Percentiles rank a stretch among this genome's conserved stretches.
Conservation (phyloP, 2,888 invertebrate genomes). For the Acronicta leporina region DNA sequence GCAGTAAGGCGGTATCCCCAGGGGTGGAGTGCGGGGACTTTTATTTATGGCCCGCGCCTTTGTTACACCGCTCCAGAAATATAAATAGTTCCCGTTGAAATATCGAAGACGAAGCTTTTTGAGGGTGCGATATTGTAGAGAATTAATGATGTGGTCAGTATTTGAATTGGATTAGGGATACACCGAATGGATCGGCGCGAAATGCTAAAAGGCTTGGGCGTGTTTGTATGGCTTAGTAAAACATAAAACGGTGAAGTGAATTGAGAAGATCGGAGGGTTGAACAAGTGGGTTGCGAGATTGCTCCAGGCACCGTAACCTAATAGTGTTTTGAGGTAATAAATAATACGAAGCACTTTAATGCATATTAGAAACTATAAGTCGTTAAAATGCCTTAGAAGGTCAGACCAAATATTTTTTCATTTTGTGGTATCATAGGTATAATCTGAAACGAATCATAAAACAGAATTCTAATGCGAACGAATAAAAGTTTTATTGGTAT, state of each 20-base stretch:
- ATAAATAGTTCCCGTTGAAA: constrained; percentile 88
- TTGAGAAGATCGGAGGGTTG: constrained; percentile 65
- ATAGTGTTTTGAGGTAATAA: constrained; percentile 66
- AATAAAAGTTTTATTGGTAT: constrained; percentile 75
- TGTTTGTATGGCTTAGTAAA: constrained; percentile 81
- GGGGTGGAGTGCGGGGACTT: constrained; percentile 72
- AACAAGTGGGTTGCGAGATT: constrained; percentile 58
- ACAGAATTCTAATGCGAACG: constrained; percentile 69
- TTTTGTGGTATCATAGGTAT: constrained; percentile 46
- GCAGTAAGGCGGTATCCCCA: constrained; percentile 82
- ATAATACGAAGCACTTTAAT: constrained; percentile 46
- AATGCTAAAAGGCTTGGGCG: constrained; percentile 83
- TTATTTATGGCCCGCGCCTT: constrained; percentile 86
- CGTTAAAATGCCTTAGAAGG: constrained; percentile 30
- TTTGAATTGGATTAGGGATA: constrained; percentile 84
- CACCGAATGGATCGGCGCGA: constrained; percentile 64
- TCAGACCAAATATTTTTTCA: constrained; percentile 34
- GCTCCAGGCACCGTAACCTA: constrained; percentile 63
- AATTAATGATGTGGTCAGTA: constrained; percentile 89
- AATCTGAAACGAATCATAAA: constrained; percentile 74
- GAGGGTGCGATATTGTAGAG: constrained; percentile 85
- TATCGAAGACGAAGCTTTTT: constrained; percentile 81
- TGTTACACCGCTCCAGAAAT: constrained; percentile 84
- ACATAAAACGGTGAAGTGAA: constrained; percentile 82
- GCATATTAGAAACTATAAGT: constrained; percentile 37